Evolutionary conservation across 2,113 vertebrate genomes (phyloP), one percentile per base, ranked within the genome.

Genomic region (Octodon degus): DNA sequence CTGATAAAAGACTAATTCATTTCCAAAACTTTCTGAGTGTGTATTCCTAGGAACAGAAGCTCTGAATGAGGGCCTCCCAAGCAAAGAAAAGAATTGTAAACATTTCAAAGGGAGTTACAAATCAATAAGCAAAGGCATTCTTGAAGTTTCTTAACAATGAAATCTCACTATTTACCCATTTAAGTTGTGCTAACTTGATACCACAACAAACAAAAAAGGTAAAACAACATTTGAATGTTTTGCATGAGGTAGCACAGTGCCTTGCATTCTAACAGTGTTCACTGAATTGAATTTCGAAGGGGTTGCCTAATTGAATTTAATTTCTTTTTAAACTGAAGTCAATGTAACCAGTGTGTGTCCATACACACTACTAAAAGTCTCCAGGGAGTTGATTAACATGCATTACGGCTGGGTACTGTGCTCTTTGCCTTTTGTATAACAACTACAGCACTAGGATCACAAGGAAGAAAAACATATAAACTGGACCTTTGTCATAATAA

Each of bases 291-390:
- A 92, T 96, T 92, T 93, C 60, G 82, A 92, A 97, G 76, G 83
- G 60, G 53, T 16, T 93, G 58, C 87, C 80, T 87, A 90, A 96
- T 86, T 96, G 83, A 79, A 92, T 95, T 96, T 95, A 58, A 95
- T 94, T 95, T 94, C 67, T 90, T 96, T 96, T 96, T 74, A 90
- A 95, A 91, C 83, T 90, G 80, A 83, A 95, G 83, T 96, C 96
- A 95, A 32, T 79, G 72, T 90, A 97, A 95, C 47, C 60, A 95
- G 79, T 47, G 30, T 95, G 76, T 90, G 86, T 83, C 87, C 65
- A 83, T 82, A 90, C 60, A 93, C 65, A 95, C 67, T 60, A 24
- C 77, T 88, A 96, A 90, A 97, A 89, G 68, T 95, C 81, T 97
- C 34, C 72, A 89, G 50, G 11, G 67, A 79, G 90, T 92, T 55